phyloP scores from a whole-genome alignment of 1,140 invertebrate species.

The Pollicipes pollicipes region DNA sequence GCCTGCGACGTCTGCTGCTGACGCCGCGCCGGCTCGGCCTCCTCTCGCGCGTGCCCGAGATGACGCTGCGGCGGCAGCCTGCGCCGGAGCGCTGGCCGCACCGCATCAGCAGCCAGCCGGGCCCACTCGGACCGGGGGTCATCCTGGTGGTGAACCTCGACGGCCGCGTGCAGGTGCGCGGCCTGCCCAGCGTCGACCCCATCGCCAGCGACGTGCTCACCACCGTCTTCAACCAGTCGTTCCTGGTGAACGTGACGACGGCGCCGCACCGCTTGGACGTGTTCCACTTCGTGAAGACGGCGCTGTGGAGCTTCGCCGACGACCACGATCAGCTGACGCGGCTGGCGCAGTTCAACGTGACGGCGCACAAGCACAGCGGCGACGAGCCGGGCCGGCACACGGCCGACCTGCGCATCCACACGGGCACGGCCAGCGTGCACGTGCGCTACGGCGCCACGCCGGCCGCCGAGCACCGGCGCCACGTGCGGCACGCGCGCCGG shows the following conservation, averaged over 20 bases:
- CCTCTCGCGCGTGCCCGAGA: background rate
- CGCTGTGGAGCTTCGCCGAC: conserved; percentile 65
- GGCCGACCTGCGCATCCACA: conserved; percentile 21
- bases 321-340: conserved; percentile 73
- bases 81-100: conserved; percentile 36
- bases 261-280: conserved; percentile 75
- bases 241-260: conserved; percentile 69
- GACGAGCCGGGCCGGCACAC: conserved; percentile 15
- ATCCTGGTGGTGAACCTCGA: conserved; percentile 59
- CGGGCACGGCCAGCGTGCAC: conserved; percentile 48
- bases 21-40: background rate
- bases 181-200: conserved; percentile 65
- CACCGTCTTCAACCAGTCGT: conserved; percentile 79
- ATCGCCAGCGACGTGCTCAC: conserved; percentile 83
- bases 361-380: conserved; percentile 67
- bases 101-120: conserved; percentile 32
- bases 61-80: conserved; percentile 19
- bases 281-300: conserved; percentile 88
- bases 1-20: conserved; percentile 20
- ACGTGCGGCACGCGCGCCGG: conserved; percentile 45
- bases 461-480: conserved; percentile 28
- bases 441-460: conserved; percentile 37
- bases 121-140: conserved; percentile 77
- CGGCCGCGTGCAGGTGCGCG: conserved; percentile 62
- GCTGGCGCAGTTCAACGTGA: conserved; percentile 78